Conservation (phyloP, 2,113 vertebrate genomes). For the Sorex fumeus region DNA sequence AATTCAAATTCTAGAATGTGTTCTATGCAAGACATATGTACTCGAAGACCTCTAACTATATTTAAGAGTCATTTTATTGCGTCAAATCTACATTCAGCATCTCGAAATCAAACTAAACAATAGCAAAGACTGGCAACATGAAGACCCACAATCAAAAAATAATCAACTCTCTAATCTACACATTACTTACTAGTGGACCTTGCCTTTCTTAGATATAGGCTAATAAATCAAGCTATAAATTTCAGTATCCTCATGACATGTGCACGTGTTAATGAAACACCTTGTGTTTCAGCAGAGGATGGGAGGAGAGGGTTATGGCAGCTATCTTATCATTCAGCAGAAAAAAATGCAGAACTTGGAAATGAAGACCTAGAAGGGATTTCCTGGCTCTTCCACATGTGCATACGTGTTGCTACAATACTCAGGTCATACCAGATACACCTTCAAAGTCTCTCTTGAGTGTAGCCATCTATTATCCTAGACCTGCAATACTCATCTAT, state of each 20-base stretch:
- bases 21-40: not conserved
- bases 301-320: not conserved
- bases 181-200: not conserved
- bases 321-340: not conserved
- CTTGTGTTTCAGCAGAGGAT: not conserved
- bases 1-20: conserved; percentile 30
- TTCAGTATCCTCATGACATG: conserved; percentile 6
- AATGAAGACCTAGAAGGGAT: conserved; percentile 43
- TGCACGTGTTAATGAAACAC: not conserved
- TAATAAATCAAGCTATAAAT: conserved; percentile 27
- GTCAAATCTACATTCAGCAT: conserved; percentile 2
- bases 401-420: not conserved
- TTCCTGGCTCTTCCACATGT: not conserved
- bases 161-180: not conserved
- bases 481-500: not conserved
- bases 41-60: conserved; percentile 18
- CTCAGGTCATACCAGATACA: not conserved
- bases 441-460: not conserved
- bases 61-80: conserved; percentile 32
- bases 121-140: not conserved
- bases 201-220: not conserved
- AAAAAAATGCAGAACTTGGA: not conserved
- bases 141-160: conserved; percentile 37
- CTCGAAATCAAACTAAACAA: conserved; percentile 5
- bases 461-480: not conserved